Percentiles rank a stretch among this genome's conserved stretches.
Evolutionary conservation across 37 sponge, comb jelly and placozoan genomes (phyloP).

Genomic region (Halisarca cf. caerulea): DNA sequence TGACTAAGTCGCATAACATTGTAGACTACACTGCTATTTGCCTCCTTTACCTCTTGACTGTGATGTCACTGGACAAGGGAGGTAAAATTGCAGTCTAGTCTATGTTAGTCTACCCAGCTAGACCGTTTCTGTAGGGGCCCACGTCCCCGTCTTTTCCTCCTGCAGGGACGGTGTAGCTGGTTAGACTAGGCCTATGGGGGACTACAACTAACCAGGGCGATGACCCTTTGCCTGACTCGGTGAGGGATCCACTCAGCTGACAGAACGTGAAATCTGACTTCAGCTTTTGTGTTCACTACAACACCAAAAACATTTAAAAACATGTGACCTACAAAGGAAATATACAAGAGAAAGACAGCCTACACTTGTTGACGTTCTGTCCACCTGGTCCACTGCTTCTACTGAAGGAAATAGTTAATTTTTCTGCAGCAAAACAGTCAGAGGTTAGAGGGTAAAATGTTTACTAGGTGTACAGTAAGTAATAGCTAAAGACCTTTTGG

Average conservation of each 20-base stretch:
- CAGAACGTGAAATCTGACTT: constrained; percentile 75
- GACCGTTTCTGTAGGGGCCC: no score
- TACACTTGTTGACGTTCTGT: constrained; percentile 95
- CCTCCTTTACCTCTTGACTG: no score
- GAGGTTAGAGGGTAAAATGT: neutral
- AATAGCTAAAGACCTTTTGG: constrained; percentile 40
- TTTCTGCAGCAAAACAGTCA: constrained; percentile 46
- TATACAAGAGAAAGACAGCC: neutral
- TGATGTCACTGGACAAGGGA: no score
- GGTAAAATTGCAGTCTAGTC: no score
- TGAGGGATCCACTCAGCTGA: constrained; percentile 87
- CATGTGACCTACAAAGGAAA: neutral
- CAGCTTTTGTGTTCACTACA: constrained; percentile 86
- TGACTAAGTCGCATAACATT: no score
- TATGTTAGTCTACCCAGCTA: no score
- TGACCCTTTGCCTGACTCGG: constrained; percentile 68
- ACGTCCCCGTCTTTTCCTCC: no score
- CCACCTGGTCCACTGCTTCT: constrained; percentile 92
- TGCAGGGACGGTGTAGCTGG: no score
- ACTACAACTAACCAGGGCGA: neutral
- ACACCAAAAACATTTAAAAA: neutral
- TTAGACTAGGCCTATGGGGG: no score
- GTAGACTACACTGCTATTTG: no score
- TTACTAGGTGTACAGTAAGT: neutral
- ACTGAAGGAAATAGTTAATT: constrained; percentile 54